A percentile compares a stretch with the other conserved stretches of the same genome.
These are phyloP conservation scores for Brachypterus glaber DNA, from an alignment of 2,888 invertebrate genomes.

Conservation along the genomic window DNA sequence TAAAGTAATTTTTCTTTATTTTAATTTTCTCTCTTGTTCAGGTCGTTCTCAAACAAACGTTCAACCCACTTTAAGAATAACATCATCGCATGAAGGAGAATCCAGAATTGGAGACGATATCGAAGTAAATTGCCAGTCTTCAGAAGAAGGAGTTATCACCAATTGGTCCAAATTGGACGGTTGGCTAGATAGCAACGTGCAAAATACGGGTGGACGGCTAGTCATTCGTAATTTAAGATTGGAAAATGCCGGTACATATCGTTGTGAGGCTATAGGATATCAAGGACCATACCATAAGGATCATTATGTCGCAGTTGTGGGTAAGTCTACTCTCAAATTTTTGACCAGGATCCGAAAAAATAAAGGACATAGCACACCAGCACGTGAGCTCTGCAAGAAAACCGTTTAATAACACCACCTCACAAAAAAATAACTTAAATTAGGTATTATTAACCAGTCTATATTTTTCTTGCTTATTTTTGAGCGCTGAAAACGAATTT, in stretches of 20 bases:
- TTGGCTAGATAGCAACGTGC: constrained; percentile 49
- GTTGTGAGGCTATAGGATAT: constrained; percentile 50
- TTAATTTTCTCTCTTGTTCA: no score
- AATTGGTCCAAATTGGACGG: constrained; percentile 53
- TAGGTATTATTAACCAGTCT: no score
- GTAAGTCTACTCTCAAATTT: constrained; percentile 42
- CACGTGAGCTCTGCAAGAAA: no score
- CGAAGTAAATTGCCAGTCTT: constrained; percentile 55
- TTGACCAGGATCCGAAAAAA: no score
- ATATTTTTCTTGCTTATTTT: no score
- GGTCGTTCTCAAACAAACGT: no score
- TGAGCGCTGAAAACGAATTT: no score
- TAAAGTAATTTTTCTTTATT: no score
- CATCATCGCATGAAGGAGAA: constrained; percentile 24
- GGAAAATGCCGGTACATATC: constrained; percentile 58
- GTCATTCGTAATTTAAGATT: constrained; percentile 48
- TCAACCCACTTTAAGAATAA: constrained; percentile 26
- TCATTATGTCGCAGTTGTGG: constrained; percentile 49
- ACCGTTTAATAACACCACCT: no score
- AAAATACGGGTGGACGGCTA: constrained; percentile 46
- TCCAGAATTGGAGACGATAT: constrained; percentile 50
- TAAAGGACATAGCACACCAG: no score
- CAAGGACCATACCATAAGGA: constrained; percentile 45
- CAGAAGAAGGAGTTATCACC: constrained; percentile 45
- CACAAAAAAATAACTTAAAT: no score